A percentile compares a stretch with the other conserved stretches of the same genome.
Evolutionary conservation across 2,888 invertebrate genomes (phyloP).

Genomic region (Eubasilissa splendida): DNA sequence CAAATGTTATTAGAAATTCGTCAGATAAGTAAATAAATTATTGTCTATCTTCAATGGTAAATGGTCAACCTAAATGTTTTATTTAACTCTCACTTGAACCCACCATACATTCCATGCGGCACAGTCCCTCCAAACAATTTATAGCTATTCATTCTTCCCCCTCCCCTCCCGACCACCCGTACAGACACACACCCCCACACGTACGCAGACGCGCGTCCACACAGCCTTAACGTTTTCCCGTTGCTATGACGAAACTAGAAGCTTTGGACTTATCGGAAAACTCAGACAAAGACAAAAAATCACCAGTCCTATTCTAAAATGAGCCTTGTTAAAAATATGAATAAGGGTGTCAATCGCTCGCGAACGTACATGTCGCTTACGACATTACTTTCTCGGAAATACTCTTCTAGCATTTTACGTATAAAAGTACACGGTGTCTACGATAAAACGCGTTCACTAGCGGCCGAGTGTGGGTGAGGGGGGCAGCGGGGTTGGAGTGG

Average conservation of each 20-base stretch:
- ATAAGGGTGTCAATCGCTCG: slow-evolving; percentile 19
- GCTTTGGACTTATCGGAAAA: slow-evolving; percentile 48
- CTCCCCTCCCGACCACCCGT: slow-evolving; percentile 26
- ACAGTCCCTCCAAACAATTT: slow-evolving; percentile 55
- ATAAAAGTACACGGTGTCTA: slow-evolving; percentile 55
- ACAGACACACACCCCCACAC: slow-evolving; percentile 37
- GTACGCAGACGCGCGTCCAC: slow-evolving; percentile 35
- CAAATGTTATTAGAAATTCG: too few relatives aligned
- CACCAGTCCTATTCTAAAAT: background rate
- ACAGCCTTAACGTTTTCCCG: slow-evolving; percentile 35
- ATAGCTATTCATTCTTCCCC: slow-evolving; percentile 57
- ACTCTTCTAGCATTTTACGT: slow-evolving; percentile 47
- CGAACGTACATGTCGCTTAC: background rate
- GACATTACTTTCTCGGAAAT: slow-evolving; percentile 12
- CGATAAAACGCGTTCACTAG: slow-evolving; percentile 57
- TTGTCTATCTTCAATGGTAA: too few relatives aligned
- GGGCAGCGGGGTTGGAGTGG: slow-evolving; percentile 40
- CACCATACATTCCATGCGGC: slow-evolving; percentile 43
- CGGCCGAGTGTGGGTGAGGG: slow-evolving; percentile 35
- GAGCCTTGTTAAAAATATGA: background rate
- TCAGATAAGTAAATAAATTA: too few relatives aligned
- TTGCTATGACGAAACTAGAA: slow-evolving; percentile 58
- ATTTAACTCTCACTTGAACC: slow-evolving; percentile 20
- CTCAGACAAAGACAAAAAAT: slow-evolving; percentile 45
- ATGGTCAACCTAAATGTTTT: too few relatives aligned